Evolutionary conservation across 2,113 vertebrate species (phyloP).

Genomic region (Philantomba maxwellii): DNA sequence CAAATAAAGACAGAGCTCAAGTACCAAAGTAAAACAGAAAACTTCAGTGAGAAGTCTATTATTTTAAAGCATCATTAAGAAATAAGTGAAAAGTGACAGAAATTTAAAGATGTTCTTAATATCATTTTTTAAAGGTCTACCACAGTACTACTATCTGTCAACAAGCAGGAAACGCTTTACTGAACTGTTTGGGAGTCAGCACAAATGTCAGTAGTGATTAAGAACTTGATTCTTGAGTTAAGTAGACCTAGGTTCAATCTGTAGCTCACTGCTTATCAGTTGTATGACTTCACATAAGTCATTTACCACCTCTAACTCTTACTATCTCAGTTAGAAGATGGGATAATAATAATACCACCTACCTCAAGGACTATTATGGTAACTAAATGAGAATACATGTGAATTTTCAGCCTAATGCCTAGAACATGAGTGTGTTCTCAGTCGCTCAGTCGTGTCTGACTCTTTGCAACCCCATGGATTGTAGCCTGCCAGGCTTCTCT

Average conservation of each 20-base stretch:
- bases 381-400: not conserved
- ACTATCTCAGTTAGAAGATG: not conserved
- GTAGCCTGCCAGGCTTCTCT: not conserved
- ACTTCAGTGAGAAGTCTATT: not conserved
- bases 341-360: not conserved
- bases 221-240: not conserved
- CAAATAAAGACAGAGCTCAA: slow-evolving; percentile 3
- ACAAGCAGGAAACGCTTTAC: not conserved
- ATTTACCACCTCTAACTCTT: not conserved
- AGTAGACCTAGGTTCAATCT: not conserved
- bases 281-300: not conserved
- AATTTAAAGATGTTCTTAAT: not conserved
- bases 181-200: not conserved
- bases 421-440: not conserved
- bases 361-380: not conserved
- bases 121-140: not conserved
- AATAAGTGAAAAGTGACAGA: not conserved
- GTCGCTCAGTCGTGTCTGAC: not conserved
- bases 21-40: not conserved
- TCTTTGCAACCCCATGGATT: not conserved
- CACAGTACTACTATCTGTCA: not conserved
- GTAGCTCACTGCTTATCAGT: not conserved
- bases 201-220: not conserved
- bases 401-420: not conserved
- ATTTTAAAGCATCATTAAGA: slow-evolving; percentile 24